Percentiles rank a stretch among this genome's conserved stretches.
Conservation (phyloP, 2,797 vertebrate species). For the Microctenopoma steveboyesi region DNA sequence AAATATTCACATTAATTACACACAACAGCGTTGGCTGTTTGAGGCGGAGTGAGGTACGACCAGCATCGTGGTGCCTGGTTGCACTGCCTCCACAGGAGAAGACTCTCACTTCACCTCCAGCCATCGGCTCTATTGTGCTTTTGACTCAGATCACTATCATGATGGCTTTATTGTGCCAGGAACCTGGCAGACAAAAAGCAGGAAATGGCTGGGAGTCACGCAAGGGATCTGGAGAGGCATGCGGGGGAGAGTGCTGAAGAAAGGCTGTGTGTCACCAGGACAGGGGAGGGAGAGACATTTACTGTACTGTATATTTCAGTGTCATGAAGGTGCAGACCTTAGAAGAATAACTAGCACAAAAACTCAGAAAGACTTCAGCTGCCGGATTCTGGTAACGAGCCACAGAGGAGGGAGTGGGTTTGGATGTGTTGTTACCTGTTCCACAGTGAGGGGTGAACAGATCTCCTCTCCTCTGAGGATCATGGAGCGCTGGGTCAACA, state of each 20-base stretch:
- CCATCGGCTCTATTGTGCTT: conserved; percentile 79
- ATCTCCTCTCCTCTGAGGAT: conserved; percentile 94
- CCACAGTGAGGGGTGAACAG: conserved; percentile 92
- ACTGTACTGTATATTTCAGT: conserved; percentile 46
- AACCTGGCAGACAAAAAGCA: conserved; percentile 85
- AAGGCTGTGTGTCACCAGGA: conserved; percentile 60
- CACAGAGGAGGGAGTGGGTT: background rate
- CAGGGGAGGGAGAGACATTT: conserved; percentile 34
- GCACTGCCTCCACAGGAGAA: conserved; percentile 67
- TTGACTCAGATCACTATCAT: conserved; percentile 81
- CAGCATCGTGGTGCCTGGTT: conserved; percentile 52
- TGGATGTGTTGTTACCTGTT: conserved; percentile 84
- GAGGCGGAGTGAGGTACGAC: conserved; percentile 8
- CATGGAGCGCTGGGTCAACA: conserved; percentile 93
- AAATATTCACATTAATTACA: conserved; percentile 51
- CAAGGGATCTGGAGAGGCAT: conserved; percentile 79
- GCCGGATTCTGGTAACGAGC: conserved; percentile 13
- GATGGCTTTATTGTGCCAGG: conserved; percentile 80
- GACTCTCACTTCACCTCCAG: conserved; percentile 66
- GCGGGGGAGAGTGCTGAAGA: conserved; percentile 60
- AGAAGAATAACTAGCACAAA: conserved; percentile 8
- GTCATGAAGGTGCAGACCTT: conserved; percentile 5
- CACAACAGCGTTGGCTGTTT: conserved; percentile 10
- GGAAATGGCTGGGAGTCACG: conserved; percentile 85
- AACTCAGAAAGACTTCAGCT: conserved; percentile 7